Conservation (phyloP, 2,113 vertebrate genomes). For the Indri indri region DNA sequence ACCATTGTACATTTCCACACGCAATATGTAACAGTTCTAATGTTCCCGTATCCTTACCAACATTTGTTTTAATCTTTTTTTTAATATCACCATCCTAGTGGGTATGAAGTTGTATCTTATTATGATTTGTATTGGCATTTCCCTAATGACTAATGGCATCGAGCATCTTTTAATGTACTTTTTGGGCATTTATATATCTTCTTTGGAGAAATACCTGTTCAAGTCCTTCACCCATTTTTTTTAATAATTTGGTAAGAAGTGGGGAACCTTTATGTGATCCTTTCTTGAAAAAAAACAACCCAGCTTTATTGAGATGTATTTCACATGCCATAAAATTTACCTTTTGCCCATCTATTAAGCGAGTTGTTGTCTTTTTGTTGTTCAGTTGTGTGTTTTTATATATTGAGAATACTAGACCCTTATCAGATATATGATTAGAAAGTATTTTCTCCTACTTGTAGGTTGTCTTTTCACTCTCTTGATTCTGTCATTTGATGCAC, state of each 20-base stretch:
- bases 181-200: neutral
- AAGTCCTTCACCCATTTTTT: neutral
- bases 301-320: neutral
- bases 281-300: neutral
- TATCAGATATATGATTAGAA: neutral
- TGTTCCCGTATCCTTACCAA: neutral
- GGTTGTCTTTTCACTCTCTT: neutral
- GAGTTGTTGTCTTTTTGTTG: neutral
- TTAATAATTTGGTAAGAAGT: neutral
- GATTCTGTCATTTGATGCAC: neutral
- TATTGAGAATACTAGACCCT: neutral
- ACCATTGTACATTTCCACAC: neutral
- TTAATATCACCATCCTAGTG: neutral
- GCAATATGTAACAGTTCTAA: neutral
- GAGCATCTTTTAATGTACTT: neutral
- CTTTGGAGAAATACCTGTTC: neutral
- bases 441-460: neutral
- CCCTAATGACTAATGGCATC: neutral
- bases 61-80: neutral
- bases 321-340: neutral
- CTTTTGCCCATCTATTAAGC: neutral
- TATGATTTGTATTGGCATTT: neutral
- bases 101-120: neutral
- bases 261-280: neutral
- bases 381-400: neutral